Base-by-base conservation (phyloP, 2,797 vertebrate genomes). In the Hippopotamyrus pictus region DNA sequence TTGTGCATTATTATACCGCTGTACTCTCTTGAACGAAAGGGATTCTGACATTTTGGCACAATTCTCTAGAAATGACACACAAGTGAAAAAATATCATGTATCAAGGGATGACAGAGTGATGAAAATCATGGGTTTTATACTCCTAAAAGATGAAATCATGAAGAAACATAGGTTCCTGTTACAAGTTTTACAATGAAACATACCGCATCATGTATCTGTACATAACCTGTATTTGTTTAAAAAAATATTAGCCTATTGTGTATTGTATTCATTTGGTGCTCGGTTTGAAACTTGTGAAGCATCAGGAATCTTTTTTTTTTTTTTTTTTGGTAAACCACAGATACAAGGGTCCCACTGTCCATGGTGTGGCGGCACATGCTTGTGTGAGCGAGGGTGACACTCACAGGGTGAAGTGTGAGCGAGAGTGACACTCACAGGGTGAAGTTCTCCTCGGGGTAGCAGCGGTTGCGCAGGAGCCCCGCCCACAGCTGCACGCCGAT, bases 401-500 rank as follows among this genome's bases (percentile, higher is more conserved):
- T 93, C 90, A 92, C 92, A 92, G 90, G 0, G 91, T 93, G 84
- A 92, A 91, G 91, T 93, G 87, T 85, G 11, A 69, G 11, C 7
- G 6, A 50, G 79, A 11, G 48, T 6, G 51, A 37, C 25, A 92
- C 93, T 93, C 90, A 92, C 92, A 92, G 90, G 0, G 91, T 93
- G 84, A 92, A 91, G 91, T 93, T 92, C 65, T 92, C 90, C 89
- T 91, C 91, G 0, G 91, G 91, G 76, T 91, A 92, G 88, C 93
- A 93, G 86, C 93, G 91, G 90, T 93, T 93, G 0, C 97, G 95
- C 89, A 97, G 96, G 73, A 97, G 94, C 54, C 97, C 97, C 0
- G 97, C 97, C 97, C 97, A 97, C 59, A 97, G 94, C 92, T 97
- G 97, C 88, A 97, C 97, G 0, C 97, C 97, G 0, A 97, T 97